Evolutionary conservation across 2,113 vertebrate species (phyloP), one percentile per base, ranked within the genome.

Genomic region (Onychostoma macrolepis): DNA sequence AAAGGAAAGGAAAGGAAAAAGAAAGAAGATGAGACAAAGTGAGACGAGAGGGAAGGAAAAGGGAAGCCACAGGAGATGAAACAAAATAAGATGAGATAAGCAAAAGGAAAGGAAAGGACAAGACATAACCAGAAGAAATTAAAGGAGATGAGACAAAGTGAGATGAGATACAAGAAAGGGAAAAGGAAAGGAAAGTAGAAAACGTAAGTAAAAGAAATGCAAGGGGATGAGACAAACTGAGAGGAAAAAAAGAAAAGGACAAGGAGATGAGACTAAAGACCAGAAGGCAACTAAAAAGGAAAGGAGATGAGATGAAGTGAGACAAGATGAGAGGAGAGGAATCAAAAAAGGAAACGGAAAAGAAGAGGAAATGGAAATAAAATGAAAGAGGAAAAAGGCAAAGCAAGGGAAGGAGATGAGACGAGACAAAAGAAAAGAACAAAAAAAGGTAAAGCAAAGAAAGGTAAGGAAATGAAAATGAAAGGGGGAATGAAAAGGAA

Each of bases 1-100:
- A 4, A 24, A 74, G 19, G 15, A 21, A 38, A 74, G 71, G 15
- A 9, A 36, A 72, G 12, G 9, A 0, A 75, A n/a, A 21, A 38
- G 15, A 89, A 89, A 91, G 90, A 86, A 92, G 89, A 92, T 90
- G 90, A 76, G 41, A 43, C 9, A 43, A 43, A 87, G 81, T 88
- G 89, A 90, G 93, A 93, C 21, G 21, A 41, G 6, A 75, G 24
- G 11, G 26, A 26, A 26, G 4, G 1, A 41, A 43, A 74, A 7
- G n/a, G 24, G 38, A 45, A 75, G 11, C 24, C 24, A 65, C 8
- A 13, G 12, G 24, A 45, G 36, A 45, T 45, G 9, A 75, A 11
- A 75, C 12, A 9, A 33, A 67, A 11, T 30, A 26, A 65, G n/a
- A 12, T 6, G n/a, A 28, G n/a, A 63, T 28, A 4, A 28, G n/a